A percentile compares a stretch with the other conserved stretches of the same genome.
phyloP scores from a whole-genome alignment of 2,113 vertebrate species.

The Siphamia tubifer region DNA sequence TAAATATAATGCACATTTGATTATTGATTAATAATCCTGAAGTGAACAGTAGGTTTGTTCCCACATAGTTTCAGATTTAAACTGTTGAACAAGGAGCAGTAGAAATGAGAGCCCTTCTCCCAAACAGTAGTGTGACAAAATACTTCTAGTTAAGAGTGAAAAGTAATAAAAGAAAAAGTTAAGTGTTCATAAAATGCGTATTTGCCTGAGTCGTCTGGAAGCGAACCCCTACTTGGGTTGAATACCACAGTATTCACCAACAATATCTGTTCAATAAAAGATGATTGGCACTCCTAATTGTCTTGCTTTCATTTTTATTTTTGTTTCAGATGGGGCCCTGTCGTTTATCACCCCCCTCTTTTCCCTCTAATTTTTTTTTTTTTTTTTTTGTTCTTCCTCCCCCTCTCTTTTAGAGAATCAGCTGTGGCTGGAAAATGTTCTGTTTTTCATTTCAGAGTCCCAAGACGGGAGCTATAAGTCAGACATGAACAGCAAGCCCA shows the following conservation, averaged over 20 bases:
- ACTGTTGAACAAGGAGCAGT: too few species aligned
- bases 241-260: neutral
- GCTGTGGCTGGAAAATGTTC: slow-evolving; percentile 70
- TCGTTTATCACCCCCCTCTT: slow-evolving; percentile 51
- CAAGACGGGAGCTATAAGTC: slow-evolving; percentile 92
- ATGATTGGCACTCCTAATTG: slow-evolving; percentile 51
- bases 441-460: slow-evolving; percentile 83
- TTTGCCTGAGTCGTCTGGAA: neutral
- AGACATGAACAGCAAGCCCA: slow-evolving; percentile 91
- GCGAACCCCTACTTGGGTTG: neutral
- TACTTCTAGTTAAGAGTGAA: neutral
- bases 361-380: neutral
- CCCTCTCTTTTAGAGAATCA: slow-evolving; percentile 38
- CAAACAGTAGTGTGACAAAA: neutral
- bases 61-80: too few species aligned
- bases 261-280: slow-evolving; percentile 36
- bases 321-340: slow-evolving; percentile 42
- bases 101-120: neutral
- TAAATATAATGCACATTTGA: too few species aligned
- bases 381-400: neutral
- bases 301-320: slow-evolving; percentile 49
- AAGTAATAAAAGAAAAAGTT: too few species aligned
- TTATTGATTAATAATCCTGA: too few species aligned
- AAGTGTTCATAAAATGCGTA: neutral
- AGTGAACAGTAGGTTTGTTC: too few species aligned